These are phyloP conservation scores for Pseudeuparius sepicola DNA, from an alignment of 2,888 invertebrate species.

Conservation along the genomic window DNA sequence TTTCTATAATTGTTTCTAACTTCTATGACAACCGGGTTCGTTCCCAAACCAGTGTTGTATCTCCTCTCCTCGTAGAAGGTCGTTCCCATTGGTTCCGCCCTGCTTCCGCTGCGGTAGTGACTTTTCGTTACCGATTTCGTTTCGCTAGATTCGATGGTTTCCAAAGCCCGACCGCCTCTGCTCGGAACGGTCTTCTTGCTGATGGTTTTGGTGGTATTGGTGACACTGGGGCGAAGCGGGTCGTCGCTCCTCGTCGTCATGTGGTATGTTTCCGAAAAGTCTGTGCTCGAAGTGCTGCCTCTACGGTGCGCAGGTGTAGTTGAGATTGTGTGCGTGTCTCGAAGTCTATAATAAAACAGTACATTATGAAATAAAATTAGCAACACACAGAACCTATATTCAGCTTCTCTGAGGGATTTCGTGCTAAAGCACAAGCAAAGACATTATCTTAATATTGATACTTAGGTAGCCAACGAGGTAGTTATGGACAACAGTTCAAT, in stretches of 20 bases:
- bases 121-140: slow-evolving; percentile 61
- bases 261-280: slow-evolving; percentile 61
- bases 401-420: too few relatives aligned
- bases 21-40: slow-evolving; percentile 49
- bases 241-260: slow-evolving; percentile 58
- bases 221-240: slow-evolving; percentile 56
- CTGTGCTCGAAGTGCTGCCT: slow-evolving; percentile 58
- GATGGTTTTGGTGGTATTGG: slow-evolving; percentile 60
- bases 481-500: too few relatives aligned
- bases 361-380: slow-evolving; percentile 2
- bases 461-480: too few relatives aligned
- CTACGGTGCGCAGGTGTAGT: slow-evolving; percentile 41
- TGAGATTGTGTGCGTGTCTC: slow-evolving; percentile 27
- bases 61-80: slow-evolving; percentile 45
- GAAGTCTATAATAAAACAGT: slow-evolving; percentile 24
- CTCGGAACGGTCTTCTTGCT: slow-evolving; percentile 59
- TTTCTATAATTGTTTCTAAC: slow-evolving; percentile 41
- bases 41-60: slow-evolving; percentile 27
- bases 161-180: slow-evolving; percentile 52
- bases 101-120: slow-evolving; percentile 24
- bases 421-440: too few relatives aligned
- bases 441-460: too few relatives aligned
- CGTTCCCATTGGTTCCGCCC: slow-evolving; percentile 18
- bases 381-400: neutral
- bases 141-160: slow-evolving; percentile 62